Percentiles rank a stretch among this genome's conserved stretches.
Evolutionary conservation across 2,888 invertebrate genomes (phyloP).

Genomic region (Agrilus mali): DNA sequence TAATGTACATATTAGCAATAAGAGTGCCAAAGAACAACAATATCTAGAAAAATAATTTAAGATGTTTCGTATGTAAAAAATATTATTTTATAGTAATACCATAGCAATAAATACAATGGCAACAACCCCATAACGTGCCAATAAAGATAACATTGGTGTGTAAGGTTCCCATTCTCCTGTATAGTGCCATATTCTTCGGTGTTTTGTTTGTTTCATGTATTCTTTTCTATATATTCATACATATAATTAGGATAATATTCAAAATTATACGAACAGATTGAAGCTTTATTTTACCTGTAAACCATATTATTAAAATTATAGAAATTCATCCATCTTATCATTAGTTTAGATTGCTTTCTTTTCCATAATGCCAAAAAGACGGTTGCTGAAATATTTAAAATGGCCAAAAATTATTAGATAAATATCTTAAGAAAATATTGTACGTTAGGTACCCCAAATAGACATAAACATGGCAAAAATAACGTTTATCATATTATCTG

Average conservation of each 20-base stretch:
- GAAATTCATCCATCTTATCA: slow-evolving; percentile 23
- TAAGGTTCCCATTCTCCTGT: slow-evolving; percentile 14
- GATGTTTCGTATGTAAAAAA: neutral
- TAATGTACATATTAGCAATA: too few species aligned
- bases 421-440: neutral
- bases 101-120: slow-evolving; percentile 12
- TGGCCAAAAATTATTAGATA: slow-evolving; percentile 1
- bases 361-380: slow-evolving; percentile 25
- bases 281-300: neutral
- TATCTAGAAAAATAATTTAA: slow-evolving; percentile 17
- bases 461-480: slow-evolving; percentile 25
- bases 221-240: slow-evolving; percentile 10
- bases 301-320: neutral
- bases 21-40: slow-evolving; percentile 3
- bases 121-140: slow-evolving; percentile 9
- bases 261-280: too few species aligned
- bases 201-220: slow-evolving; percentile 8
- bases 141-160: slow-evolving; percentile 3
- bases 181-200: slow-evolving; percentile 9
- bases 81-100: slow-evolving; percentile 8
- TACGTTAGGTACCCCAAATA: slow-evolving; percentile 25
- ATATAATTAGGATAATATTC: too few species aligned
- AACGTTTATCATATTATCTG: slow-evolving; percentile 24
- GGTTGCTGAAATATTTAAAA: slow-evolving; percentile 18
- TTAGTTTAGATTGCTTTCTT: slow-evolving; percentile 20